phyloP scores from a whole-genome alignment of 2,888 invertebrate species.

The Heliconius ismenius region DNA sequence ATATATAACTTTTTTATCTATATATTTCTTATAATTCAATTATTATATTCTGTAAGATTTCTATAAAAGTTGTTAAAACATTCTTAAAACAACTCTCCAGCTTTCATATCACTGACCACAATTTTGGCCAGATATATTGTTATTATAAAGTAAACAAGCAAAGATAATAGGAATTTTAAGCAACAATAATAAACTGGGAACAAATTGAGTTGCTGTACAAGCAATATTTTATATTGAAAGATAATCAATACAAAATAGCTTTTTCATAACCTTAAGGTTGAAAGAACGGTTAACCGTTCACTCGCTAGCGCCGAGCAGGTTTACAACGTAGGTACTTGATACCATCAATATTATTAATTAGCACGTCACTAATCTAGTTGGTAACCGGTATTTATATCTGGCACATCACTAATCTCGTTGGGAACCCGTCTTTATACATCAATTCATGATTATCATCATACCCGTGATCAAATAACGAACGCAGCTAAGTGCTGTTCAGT shows the following conservation, averaged over 20 bases:
- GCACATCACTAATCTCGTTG: slow-evolving; percentile 1
- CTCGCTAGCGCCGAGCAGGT: neutral
- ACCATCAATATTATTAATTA: slow-evolving; percentile 12
- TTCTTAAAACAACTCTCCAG: neutral
- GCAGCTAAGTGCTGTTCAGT: slow-evolving; percentile 32
- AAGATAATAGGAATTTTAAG: neutral
- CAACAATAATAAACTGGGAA: neutral
- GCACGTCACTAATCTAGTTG: neutral
- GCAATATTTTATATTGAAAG: slow-evolving; percentile 9
- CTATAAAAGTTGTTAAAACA: neutral
- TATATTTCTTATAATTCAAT: neutral
- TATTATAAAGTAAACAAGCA: neutral
- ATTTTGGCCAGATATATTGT: neutral
- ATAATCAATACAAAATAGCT: neutral
- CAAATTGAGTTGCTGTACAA: neutral
- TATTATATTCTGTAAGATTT: too few species aligned
- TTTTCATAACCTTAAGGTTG: neutral
- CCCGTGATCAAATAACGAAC: slow-evolving; percentile 26
- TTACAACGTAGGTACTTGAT: neutral
- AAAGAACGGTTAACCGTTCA: too few species aligned
- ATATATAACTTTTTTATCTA: neutral
- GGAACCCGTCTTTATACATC: slow-evolving; percentile 18
- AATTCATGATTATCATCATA: slow-evolving; percentile 31
- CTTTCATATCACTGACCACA: neutral
- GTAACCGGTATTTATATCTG: slow-evolving; percentile 12